phyloP scores from a whole-genome alignment of 2,113 vertebrate species.

The Aplodontia rufa region DNA sequence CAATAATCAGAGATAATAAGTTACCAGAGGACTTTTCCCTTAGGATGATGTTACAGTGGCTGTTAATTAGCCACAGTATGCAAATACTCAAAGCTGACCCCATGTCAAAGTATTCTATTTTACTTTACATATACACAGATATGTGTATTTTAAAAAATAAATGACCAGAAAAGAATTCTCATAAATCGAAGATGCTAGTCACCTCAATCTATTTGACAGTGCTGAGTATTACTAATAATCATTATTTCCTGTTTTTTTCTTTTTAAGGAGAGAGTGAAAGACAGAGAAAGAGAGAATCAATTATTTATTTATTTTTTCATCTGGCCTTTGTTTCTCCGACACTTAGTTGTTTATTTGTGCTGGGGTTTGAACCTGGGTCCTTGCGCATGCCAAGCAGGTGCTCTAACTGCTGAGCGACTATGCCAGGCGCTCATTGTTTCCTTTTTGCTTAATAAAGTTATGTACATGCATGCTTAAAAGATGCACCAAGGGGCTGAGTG shows the following conservation, averaged over 20 bases:
- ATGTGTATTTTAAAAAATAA: neutral
- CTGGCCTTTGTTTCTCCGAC: no score
- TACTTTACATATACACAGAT: neutral
- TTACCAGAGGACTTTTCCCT: conserved; percentile 81
- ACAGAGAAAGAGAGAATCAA: no score
- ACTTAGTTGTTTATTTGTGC: no score
- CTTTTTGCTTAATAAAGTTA: neutral
- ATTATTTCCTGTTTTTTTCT: neutral
- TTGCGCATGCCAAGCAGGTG: no score
- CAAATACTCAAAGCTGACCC: conserved; percentile 81
- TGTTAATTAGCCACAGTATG: conserved; percentile 93
- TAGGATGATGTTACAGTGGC: conserved; percentile 84
- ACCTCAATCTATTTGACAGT: neutral
- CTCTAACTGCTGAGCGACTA: no score
- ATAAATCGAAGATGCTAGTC: neutral
- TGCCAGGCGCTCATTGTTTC: no score
- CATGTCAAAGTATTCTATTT: conserved; percentile 57
- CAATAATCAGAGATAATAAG: conserved; percentile 86
- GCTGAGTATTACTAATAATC: neutral
- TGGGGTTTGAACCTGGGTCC: no score
- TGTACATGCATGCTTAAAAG: neutral
- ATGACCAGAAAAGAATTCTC: neutral
- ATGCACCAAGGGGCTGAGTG: no score
- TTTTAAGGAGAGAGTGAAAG: no score
- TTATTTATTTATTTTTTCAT: no score